These are phyloP conservation scores for Nephrotoma appendiculata DNA, from an alignment of 2,888 invertebrate species.

Conservation along the genomic window DNA sequence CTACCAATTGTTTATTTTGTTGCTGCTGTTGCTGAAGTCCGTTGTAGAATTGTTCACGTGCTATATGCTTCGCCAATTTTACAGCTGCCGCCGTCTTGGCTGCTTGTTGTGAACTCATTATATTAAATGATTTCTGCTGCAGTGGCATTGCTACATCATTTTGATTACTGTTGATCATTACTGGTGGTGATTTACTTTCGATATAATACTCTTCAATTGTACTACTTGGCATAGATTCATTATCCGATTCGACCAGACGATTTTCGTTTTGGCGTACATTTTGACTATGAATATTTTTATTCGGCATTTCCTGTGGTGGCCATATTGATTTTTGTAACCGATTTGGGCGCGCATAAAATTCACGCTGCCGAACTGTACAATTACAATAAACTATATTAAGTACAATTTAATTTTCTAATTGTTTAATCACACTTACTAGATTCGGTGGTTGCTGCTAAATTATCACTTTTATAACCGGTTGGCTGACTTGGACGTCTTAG, in stretches of 20 bases:
- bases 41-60: conserved; percentile 8
- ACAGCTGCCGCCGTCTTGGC: neutral
- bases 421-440: neutral
- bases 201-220: neutral
- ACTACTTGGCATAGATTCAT: neutral
- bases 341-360: conserved; percentile 67
- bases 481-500: conserved; percentile 58
- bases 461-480: conserved; percentile 38
- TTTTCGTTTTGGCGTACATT: neutral
- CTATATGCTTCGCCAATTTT: conserved; percentile 6
- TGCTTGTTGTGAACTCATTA: conserved; percentile 1
- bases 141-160: neutral
- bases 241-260: neutral
- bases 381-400: neutral
- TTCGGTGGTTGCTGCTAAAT: neutral
- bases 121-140: conserved; percentile 4
- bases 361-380: conserved; percentile 41
- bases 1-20: neutral
- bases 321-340: conserved; percentile 56
- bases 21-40: conserved; percentile 4
- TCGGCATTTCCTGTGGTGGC: conserved; percentile 37
- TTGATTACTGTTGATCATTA: neutral
- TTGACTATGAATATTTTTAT: conserved; percentile 1
- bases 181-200: neutral
- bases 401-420: neutral